Conservation (phyloP, 92 coral and sea anemone species). For the Anthopleura xanthogrammica region DNA sequence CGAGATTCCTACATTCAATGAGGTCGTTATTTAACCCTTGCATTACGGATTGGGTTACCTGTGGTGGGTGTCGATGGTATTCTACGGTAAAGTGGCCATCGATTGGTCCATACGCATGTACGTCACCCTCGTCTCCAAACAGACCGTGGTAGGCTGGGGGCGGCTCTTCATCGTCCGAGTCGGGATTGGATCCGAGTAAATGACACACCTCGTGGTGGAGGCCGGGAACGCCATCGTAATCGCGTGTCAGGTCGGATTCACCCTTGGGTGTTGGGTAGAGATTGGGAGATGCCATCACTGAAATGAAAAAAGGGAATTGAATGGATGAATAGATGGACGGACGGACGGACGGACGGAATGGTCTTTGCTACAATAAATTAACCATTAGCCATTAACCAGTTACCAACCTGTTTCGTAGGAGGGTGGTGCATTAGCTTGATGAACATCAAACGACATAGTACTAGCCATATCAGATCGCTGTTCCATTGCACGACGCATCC, state of each 20-base stretch:
- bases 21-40: too few species aligned
- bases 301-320: neutral
- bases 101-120: conserved; percentile 25
- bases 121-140: conserved; percentile 40
- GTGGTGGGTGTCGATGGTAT: conserved; percentile 33
- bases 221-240: conserved; percentile 56
- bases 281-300: conserved; percentile 94
- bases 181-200: conserved; percentile 69
- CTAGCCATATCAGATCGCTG: conserved; percentile 71
- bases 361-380: too few species aligned
- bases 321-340: neutral
- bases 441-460: conserved; percentile 69
- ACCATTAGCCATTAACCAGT: neutral
- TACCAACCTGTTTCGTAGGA: conserved; percentile 77
- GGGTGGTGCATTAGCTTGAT: conserved; percentile 81
- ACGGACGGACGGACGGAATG: neutral
- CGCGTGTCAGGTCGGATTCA: conserved; percentile 42
- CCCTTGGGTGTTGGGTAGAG: conserved; percentile 70
- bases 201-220: conserved; percentile 80
- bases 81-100: conserved; percentile 25
- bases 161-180: conserved; percentile 84
- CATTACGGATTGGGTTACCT: conserved; percentile 5
- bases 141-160: conserved; percentile 63
- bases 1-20: too few species aligned
- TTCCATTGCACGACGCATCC: conserved; percentile 54